Evolutionary conservation across 1,140 invertebrate species (phyloP).

Genomic region (Drosophila pallidifrons): DNA sequence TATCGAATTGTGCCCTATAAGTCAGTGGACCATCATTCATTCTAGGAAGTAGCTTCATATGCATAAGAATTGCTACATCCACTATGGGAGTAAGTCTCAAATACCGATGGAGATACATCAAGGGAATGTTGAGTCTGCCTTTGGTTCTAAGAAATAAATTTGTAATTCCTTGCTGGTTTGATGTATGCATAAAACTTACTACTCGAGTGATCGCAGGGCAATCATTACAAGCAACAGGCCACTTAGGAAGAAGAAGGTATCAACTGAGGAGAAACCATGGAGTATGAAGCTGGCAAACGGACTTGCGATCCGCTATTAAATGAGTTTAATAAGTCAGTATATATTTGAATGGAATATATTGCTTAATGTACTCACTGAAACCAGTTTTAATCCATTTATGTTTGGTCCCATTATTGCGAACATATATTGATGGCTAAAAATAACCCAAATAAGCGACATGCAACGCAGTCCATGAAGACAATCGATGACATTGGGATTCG

Average conservation of each 20-base stretch:
- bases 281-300: conserved; percentile 86
- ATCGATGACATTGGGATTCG: conserved; percentile 73
- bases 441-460: conserved; percentile 88
- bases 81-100: conserved; percentile 64
- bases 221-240: conserved; percentile 88
- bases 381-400: conserved; percentile 52
- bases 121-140: conserved; percentile 62
- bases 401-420: conserved; percentile 58
- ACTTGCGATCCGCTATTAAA: conserved; percentile 73
- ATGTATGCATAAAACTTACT: conserved; percentile 85
- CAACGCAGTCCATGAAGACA: conserved; percentile 87
- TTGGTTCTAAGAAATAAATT: conserved; percentile 33
- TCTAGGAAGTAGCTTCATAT: conserved; percentile 3
- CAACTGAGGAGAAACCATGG: conserved; percentile 88
- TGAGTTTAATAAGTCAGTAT: background rate
- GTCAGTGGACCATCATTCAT: conserved; percentile 44
- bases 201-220: conserved; percentile 88
- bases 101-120: conserved; percentile 76
- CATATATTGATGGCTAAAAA: conserved; percentile 87
- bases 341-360: background rate
- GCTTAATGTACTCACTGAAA: background rate
- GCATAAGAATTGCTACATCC: conserved; percentile 33
- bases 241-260: conserved; percentile 89
- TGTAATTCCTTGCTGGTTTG: background rate
- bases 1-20: conserved; percentile 26